These are phyloP conservation scores for Apostichopus parvimensis DNA, from an alignment of 35 echinoderm and acorn worm species.

Conservation along the genomic window DNA sequence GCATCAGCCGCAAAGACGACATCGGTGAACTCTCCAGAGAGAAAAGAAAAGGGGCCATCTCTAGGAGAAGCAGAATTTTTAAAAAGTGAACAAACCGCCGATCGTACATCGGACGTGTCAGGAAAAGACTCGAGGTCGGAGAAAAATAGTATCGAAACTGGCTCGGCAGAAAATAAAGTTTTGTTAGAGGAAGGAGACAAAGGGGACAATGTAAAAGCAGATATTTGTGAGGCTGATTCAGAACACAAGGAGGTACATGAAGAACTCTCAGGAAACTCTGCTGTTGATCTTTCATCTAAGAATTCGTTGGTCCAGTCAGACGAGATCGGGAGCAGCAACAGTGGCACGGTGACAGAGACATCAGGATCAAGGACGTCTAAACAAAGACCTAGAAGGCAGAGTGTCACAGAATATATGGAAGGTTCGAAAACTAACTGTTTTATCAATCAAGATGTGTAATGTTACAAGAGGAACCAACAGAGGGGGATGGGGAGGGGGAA, in stretches of 20 bases:
- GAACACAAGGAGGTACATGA: background rate
- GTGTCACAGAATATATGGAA: constrained; percentile 44
- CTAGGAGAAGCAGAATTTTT: no score
- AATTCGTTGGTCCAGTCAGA: background rate
- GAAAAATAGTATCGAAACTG: no score
- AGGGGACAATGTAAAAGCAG: background rate
- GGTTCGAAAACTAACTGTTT: background rate
- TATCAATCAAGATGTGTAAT: background rate
- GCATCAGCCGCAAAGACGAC: no score
- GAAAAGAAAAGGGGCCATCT: no score
- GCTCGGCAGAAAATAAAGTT: no score
- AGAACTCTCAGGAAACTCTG: background rate
- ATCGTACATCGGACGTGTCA: no score
- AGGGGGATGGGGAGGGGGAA: background rate
- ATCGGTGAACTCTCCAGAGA: no score
- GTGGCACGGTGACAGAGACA: background rate
- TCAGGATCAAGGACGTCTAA: background rate
- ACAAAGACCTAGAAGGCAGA: constrained; percentile 18
- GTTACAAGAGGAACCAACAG: background rate
- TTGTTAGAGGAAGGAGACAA: no score
- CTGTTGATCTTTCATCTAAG: background rate
- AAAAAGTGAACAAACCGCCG: no score
- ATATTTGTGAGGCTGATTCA: background rate
- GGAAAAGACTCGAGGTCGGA: no score
- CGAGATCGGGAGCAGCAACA: background rate